Evolutionary conservation across 2,113 vertebrate genomes (phyloP).

Genomic region (Scolopax mira): DNA sequence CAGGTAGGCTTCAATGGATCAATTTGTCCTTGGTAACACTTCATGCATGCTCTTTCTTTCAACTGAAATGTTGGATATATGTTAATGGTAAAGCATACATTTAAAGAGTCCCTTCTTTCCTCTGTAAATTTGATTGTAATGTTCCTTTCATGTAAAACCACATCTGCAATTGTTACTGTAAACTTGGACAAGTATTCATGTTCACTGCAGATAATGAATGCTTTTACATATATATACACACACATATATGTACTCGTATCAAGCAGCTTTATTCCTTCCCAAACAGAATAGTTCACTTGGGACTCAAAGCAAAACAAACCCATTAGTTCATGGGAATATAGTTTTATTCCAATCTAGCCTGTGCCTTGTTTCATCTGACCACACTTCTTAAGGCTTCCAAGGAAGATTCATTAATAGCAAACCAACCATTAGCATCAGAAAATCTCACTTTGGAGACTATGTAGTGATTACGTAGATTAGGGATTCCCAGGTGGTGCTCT

Average conservation of each 20-base stretch:
- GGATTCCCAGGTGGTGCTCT: background rate
- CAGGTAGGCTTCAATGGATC: background rate
- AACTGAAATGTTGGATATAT: background rate
- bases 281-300: constrained; percentile 53
- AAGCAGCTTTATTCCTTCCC: constrained; percentile 51
- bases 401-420: background rate
- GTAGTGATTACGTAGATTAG: rapidly evolving
- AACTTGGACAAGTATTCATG: constrained; percentile 34
- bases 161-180: constrained; percentile 45
- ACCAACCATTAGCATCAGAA: background rate
- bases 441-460: background rate
- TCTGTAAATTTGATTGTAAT: background rate
- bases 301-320: constrained; percentile 58
- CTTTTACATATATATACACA: background rate
- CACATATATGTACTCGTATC: background rate
- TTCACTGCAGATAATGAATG: constrained; percentile 48
- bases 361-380: constrained; percentile 32
- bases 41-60: background rate
- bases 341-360: constrained; percentile 30
- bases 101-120: background rate
- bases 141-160: constrained; percentile 47
- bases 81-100: background rate
- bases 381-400: background rate
- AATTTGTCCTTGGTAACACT: background rate
- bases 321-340: constrained; percentile 14